Conservation (phyloP, 92 coral and sea anemone species). For the Nematostella vectensis region DNA sequence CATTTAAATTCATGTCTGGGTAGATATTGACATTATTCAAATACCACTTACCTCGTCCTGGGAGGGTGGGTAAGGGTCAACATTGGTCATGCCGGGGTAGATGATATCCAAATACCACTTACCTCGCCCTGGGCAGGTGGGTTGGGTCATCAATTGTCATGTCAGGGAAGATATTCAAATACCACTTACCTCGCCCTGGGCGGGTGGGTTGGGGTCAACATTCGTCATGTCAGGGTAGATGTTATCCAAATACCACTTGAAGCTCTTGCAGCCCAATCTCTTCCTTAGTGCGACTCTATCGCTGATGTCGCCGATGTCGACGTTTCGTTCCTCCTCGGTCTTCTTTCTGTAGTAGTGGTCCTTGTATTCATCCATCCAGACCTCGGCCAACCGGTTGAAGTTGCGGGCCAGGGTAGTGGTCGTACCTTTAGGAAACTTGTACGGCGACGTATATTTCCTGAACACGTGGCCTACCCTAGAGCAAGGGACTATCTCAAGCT, state of each 20-base stretch:
- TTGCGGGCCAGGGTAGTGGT: constrained; percentile 66
- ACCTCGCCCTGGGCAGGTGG: no score
- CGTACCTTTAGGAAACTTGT: constrained; percentile 78
- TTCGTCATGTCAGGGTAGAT: constrained; percentile 71
- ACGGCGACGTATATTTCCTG: constrained; percentile 80
- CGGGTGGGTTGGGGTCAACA: constrained; percentile 86
- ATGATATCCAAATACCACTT: constrained; percentile 69
- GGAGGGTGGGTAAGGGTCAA: constrained; percentile 83
- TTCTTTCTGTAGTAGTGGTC: constrained; percentile 72
- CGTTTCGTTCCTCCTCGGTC: constrained; percentile 47
- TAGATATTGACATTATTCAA: no score
- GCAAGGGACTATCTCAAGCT: constrained; percentile 73
- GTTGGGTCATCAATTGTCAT: no score
- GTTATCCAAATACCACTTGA: constrained; percentile 68
- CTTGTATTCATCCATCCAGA: constrained; percentile 80
- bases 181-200: constrained; percentile 76
- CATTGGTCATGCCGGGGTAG: constrained; percentile 67
- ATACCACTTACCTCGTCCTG: constrained; percentile 70
- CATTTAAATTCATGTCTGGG: no score
- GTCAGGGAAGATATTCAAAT: no score
- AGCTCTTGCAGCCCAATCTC: constrained; percentile 63
- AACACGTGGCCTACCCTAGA: constrained; percentile 94
- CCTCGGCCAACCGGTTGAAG: constrained; percentile 86
- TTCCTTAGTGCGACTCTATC: constrained; percentile 60
- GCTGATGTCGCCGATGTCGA: constrained; percentile 78